These are phyloP conservation scores for Tapirus terrestris DNA, from an alignment of 2,113 vertebrate genomes.

Conservation along the genomic window DNA sequence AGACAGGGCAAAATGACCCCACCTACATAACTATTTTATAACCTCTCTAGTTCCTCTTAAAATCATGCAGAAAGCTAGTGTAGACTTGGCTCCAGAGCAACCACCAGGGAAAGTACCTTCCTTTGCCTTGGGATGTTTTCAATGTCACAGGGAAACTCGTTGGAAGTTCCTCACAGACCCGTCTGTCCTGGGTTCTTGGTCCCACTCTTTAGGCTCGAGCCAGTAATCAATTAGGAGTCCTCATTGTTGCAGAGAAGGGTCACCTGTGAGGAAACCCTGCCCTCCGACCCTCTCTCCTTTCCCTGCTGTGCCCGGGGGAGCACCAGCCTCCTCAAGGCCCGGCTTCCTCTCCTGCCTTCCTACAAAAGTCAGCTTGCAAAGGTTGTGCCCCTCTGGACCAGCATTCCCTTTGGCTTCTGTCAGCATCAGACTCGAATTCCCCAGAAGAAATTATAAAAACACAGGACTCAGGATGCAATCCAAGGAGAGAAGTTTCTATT, in stretches of 20 bases:
- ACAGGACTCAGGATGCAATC: slow-evolving; percentile 18
- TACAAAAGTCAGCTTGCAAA: background rate
- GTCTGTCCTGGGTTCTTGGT: background rate
- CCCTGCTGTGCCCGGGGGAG: background rate
- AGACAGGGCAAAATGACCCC: background rate
- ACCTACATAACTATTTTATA: background rate
- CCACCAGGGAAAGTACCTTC: background rate
- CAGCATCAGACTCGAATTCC: slow-evolving; percentile 25
- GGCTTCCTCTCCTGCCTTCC: background rate
- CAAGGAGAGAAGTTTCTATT: slow-evolving; percentile 55
- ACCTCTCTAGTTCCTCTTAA: background rate
- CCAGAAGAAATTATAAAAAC: slow-evolving; percentile 47
- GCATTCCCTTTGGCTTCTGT: slow-evolving; percentile 31
- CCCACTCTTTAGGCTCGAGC: background rate
- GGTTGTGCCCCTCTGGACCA: background rate
- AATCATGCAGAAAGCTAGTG: background rate
- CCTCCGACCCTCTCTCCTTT: background rate
- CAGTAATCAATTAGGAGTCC: background rate
- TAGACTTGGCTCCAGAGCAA: background rate
- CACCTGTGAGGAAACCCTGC: background rate
- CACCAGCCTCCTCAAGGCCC: background rate
- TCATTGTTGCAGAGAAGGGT: background rate
- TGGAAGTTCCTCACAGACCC: background rate
- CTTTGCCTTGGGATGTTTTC: background rate
- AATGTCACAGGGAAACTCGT: background rate